These are phyloP conservation scores for Chaitophorus viminalis DNA, from an alignment of 2,888 invertebrate genomes.

Conservation along the genomic window DNA sequence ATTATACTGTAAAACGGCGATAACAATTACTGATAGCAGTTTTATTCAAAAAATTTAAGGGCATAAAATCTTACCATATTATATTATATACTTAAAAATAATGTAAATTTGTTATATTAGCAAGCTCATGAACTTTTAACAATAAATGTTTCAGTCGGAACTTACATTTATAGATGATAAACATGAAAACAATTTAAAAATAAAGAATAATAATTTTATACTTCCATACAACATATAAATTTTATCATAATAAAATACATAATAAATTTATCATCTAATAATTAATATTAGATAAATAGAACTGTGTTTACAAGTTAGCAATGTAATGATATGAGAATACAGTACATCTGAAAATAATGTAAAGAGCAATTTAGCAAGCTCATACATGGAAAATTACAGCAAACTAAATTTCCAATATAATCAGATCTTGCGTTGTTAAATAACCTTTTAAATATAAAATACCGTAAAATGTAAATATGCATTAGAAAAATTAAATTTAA, in stretches of 20 bases:
- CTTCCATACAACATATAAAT: too few relatives aligned
- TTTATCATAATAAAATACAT: too few relatives aligned
- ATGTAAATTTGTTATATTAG: constrained; percentile 45
- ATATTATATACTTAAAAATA: constrained; percentile 53
- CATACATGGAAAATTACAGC: constrained; percentile 25
- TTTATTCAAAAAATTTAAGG: not conserved
- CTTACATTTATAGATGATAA: constrained; percentile 18
- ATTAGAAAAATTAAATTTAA: too few relatives aligned
- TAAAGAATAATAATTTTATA: not conserved
- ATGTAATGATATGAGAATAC: constrained; percentile 32
- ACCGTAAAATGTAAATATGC: too few relatives aligned
- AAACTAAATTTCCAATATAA: constrained; percentile 6
- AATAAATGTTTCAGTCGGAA: constrained; percentile 40
- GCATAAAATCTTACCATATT: too few relatives aligned
- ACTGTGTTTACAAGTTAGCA: constrained; percentile 35
- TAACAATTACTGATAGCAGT: too few relatives aligned
- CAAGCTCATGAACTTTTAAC: constrained; percentile 48
- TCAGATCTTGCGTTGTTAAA: not conserved
- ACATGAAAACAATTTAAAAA: not conserved
- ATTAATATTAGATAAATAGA: not conserved
- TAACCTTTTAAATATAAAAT: too few relatives aligned
- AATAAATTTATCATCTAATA: not conserved
- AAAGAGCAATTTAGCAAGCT: constrained; percentile 23
- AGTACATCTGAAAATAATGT: constrained; percentile 51
- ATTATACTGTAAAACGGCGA: too few relatives aligned